Conservation (phyloP, 2,113 vertebrate species). For the Crotalus horridus region DNA sequence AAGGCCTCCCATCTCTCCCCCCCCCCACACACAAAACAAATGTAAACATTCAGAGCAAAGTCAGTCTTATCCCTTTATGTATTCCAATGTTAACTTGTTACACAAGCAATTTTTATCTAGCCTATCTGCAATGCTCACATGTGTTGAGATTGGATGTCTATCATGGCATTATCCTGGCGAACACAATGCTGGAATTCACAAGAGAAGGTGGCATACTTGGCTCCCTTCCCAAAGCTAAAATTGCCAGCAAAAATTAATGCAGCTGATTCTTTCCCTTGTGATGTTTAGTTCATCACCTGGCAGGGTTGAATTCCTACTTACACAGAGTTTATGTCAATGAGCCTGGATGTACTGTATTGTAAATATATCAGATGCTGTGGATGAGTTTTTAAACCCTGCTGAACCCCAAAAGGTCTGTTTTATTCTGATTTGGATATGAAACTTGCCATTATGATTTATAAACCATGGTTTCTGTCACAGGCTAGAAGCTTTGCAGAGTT, state of each 20-base stretch:
- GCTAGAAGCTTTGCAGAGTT: background rate
- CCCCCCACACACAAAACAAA: background rate
- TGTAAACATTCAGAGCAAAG: background rate
- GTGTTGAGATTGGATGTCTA: background rate
- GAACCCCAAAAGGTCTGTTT: background rate
- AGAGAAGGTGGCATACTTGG: background rate
- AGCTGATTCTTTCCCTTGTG: background rate
- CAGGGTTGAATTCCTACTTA: background rate
- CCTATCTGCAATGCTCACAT: no score
- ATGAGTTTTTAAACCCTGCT: background rate
- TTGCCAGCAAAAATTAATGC: background rate
- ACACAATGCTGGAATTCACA: background rate
- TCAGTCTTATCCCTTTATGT: background rate
- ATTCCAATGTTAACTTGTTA: background rate
- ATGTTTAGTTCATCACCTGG: background rate
- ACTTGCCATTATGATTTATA: background rate
- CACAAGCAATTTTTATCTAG: background rate
- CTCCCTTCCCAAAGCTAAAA: background rate
- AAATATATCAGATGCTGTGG: background rate
- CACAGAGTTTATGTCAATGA: background rate
- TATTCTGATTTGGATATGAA: background rate
- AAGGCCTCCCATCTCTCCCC: background rate
- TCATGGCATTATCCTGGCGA: background rate
- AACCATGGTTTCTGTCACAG: background rate
- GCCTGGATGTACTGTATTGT: background rate